Base-by-base conservation (phyloP, 2,888 invertebrate genomes). In the Arctia plantaginis region DNA sequence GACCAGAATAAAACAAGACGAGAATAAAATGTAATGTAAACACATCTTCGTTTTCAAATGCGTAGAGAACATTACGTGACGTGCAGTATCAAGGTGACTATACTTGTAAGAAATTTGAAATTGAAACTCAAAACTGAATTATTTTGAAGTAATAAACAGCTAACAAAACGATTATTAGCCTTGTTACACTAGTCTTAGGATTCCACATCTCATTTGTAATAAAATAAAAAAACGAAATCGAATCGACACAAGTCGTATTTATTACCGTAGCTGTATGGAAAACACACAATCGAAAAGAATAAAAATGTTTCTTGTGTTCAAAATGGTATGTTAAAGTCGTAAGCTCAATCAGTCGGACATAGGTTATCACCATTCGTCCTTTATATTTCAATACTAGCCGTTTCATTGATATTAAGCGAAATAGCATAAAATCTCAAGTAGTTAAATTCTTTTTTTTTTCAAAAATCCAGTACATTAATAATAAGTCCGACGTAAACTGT, bases 21-120 rank as follows among this genome's bases (percentile, higher is more conserved):
- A 55, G 51, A n/a, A 55, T 59, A n/a, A 59, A 59, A 67, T 23
- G 59, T 30, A 67, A 72, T 33, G 44, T 30, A 72, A 67, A 67
- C 67, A 72, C 62, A 59, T 68, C 13, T 59, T 33, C 7, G 44
- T 68, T 68, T 62, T 30, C 72, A 62, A 62, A 44, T 72, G 41
- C 35, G 39, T 59, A 59, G 59, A 39, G 41, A 18, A 70, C 27
- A 62, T 44, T 69, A 66, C 62, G 72, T 73, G 74, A 70, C 35
- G 72, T 67, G 65, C 41, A 62, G 39, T 64, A 0, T 72, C 77
- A 83, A 77, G 74, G 81, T 82, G 72, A 67, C 51, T 30, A 62
- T 66, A 71, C 59, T 41, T 18, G 39, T 23, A 75, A 74, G 69
- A 74, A 68, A 65, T 18, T 30, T 30, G 65, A 66, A 66, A 66